Percentiles rank a stretch among this genome's conserved stretches.
Evolutionary conservation across 2,888 invertebrate species (phyloP).

Genomic region (Stratiomys singularior): DNA sequence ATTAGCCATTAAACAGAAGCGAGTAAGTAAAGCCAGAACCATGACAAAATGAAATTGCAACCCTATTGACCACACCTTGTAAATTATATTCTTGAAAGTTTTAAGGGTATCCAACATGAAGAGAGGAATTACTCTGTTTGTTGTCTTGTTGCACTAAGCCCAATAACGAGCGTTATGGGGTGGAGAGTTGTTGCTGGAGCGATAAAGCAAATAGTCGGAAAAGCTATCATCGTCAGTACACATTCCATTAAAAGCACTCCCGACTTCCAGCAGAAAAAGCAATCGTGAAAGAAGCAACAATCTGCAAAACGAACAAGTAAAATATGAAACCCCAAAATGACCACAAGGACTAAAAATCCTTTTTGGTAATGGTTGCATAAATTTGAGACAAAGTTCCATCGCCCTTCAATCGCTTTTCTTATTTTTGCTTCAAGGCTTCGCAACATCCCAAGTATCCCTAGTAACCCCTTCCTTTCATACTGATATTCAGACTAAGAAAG

Average conservation of each 20-base stretch:
- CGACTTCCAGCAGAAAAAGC: background rate
- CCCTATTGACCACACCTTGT: constrained; percentile 25
- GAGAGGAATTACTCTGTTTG: background rate
- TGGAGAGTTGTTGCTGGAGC: background rate
- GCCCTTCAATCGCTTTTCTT: constrained; percentile 8
- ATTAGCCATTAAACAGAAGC: constrained; percentile 23
- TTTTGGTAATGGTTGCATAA: constrained; percentile 36
- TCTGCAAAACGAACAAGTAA: background rate
- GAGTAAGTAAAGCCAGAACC: constrained; percentile 9
- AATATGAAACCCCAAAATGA: constrained; percentile 37
- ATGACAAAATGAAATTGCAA: constrained; percentile 26
- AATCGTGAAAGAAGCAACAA: constrained; percentile 24
- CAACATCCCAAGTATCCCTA: background rate
- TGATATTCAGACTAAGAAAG: background rate
- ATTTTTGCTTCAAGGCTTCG: background rate
- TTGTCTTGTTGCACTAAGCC: background rate
- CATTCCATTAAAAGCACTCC: constrained; percentile 31
- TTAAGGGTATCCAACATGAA: constrained; percentile 5
- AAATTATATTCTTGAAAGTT: constrained; percentile 29
- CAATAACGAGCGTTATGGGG: background rate
- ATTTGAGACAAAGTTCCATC: constrained; percentile 21
- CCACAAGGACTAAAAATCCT: constrained; percentile 34
- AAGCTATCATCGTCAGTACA: background rate
- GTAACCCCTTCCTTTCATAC: background rate
- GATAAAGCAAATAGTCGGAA: background rate